Conservation (phyloP, 2,113 vertebrate species). For the Tretioscincus oriximinensis region DNA sequence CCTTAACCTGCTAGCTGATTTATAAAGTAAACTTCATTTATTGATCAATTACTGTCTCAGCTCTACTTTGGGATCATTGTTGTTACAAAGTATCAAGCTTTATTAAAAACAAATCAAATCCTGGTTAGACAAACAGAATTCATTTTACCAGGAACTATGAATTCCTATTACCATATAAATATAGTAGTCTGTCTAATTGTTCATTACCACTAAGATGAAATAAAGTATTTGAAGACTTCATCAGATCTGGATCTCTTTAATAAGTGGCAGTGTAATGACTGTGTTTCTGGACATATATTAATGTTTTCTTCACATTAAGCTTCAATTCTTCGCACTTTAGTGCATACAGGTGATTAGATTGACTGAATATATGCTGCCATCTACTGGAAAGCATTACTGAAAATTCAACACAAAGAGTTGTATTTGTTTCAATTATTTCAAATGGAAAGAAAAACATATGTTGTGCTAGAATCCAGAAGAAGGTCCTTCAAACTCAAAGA, state of each 20-base stretch:
- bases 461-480: background rate
- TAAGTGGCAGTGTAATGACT: conserved; percentile 29
- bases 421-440: background rate
- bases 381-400: conserved; percentile 59
- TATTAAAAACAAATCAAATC: rapidly evolving
- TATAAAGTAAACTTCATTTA: background rate
- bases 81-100: background rate
- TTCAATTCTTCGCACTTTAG: conserved; percentile 8
- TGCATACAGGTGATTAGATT: conserved; percentile 25
- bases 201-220: conserved; percentile 28
- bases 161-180: background rate
- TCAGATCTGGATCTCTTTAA: conserved; percentile 17
- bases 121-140: background rate
- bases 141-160: background rate
- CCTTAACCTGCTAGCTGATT: rapidly evolving
- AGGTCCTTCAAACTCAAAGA: background rate
- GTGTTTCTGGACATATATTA: conserved; percentile 2
- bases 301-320: conserved; percentile 7
- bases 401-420: background rate
- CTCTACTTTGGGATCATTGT: background rate
- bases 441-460: background rate
- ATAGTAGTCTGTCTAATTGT: conserved; percentile 1
- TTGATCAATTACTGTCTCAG: background rate
- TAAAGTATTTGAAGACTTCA: conserved; percentile 35
- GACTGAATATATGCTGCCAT: conserved; percentile 74